These are phyloP conservation scores for Morpho achilles DNA, from an alignment of 2,888 invertebrate species.

Conservation along the genomic window DNA sequence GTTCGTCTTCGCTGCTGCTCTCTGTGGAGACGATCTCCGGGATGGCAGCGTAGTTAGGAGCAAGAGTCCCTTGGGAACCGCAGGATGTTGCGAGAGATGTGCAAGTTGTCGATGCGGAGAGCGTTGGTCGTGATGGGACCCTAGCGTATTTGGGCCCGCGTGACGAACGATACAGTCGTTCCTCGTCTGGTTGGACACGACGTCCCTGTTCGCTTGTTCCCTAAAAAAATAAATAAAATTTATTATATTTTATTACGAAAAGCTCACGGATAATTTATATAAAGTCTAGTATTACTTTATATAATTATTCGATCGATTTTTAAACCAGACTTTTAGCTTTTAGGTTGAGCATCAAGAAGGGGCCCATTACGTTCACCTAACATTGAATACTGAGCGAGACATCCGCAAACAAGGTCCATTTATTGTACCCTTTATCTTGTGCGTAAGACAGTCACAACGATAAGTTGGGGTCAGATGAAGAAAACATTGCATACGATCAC, in stretches of 20 bases:
- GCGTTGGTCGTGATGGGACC: slow-evolving; percentile 70
- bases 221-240: slow-evolving; percentile 36
- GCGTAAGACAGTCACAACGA: slow-evolving; percentile 57
- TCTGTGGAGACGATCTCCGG: slow-evolving; percentile 65
- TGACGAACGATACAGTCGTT: slow-evolving; percentile 56
- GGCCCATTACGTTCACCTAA: slow-evolving; percentile 40
- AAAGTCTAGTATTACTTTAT: no score
- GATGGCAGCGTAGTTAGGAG: slow-evolving; percentile 65
- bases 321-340: no score
- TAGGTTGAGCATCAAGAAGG: slow-evolving; percentile 12
- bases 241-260: background rate
- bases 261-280: no score
- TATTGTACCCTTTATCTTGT: slow-evolving; percentile 73
- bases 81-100: slow-evolving; percentile 79
- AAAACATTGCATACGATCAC: slow-evolving; percentile 63
- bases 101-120: slow-evolving; percentile 80
- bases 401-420: slow-evolving; percentile 68
- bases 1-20: slow-evolving; percentile 74
- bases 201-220: slow-evolving; percentile 65
- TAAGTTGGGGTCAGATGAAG: slow-evolving; percentile 66
- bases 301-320: no score
- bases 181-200: slow-evolving; percentile 68
- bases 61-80: slow-evolving; percentile 68
- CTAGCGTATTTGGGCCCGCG: slow-evolving; percentile 71
- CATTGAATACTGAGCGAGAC: slow-evolving; percentile 56